Base-by-base conservation (phyloP, 2,797 vertebrate species). In the Anableps anableps region DNA sequence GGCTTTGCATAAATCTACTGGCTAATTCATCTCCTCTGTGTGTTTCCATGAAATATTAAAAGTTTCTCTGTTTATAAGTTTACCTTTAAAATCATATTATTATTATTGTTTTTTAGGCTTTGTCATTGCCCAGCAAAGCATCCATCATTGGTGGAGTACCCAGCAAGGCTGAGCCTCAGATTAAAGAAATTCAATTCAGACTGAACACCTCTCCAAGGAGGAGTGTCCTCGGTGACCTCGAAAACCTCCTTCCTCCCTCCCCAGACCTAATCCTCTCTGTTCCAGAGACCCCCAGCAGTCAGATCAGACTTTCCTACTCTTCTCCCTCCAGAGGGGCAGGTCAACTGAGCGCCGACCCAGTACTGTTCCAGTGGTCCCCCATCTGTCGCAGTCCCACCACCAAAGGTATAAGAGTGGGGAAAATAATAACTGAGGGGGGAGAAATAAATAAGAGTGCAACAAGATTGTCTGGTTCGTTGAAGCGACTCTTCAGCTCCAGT, bases 231-330 rank as follows among this genome's bases (percentile, higher is more conserved):
- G 75, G 86, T 41, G 86, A 86, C 14, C 77, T 93, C 11, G 90
- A 94, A 70, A 95, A 95, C 78, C 3, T 80, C 31, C 86, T 82
- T 8, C 84, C 88, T 36, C 74, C 84, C 14, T 93, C 93, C 0
- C 92, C 90, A 38, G 91, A 94, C 38, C 75, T 93, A 3, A 3
- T 91, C 31, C 72, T 93, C 19, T 84, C 85, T 66, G 89, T 95
- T 26, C 94, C 94, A 0, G 95, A 95, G 84, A 95, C 94, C 0
- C 94, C 94, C 2, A 89, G 36, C 31, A 95, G 93, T 91, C 93
- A 95, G 83, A 90, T 93, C 13, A 87, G 82, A 21, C 78, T 11
- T 5, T 0, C 68, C 0, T 77, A 43, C 9, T 80, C 83, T 19
- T 75, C 86, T 0, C 45, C 81, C 16, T 79, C 75, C 19, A 78